These are phyloP conservation scores for Chalcis sispes DNA, from an alignment of 2,888 invertebrate species.

Conservation along the genomic window DNA sequence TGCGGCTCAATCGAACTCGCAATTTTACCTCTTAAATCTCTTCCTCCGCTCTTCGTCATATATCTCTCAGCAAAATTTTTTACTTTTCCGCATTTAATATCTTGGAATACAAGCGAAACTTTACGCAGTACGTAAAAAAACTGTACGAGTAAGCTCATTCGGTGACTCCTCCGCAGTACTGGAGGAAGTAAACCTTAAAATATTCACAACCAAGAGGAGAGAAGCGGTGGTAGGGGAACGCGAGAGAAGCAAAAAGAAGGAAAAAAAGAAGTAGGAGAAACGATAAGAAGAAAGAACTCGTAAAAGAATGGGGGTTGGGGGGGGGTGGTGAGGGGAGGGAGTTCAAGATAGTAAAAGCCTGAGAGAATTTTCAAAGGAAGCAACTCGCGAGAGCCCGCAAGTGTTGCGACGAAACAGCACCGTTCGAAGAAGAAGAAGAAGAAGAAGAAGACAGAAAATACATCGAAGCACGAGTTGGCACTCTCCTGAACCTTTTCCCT, in stretches of 20 bases:
- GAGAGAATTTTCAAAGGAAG: background rate
- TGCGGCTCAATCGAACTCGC: background rate
- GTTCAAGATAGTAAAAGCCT: conserved; percentile 11
- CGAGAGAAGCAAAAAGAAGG: background rate
- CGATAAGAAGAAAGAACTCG: background rate
- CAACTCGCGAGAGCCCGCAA: background rate
- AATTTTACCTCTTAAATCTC: background rate
- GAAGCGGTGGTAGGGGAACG: background rate
- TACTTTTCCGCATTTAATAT: no score
- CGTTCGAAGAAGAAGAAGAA: background rate
- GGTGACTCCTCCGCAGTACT: background rate
- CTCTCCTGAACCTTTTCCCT: background rate
- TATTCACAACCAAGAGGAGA: background rate
- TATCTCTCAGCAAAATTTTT: background rate
- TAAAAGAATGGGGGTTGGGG: no score
- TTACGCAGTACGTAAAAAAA: background rate
- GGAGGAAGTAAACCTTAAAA: background rate
- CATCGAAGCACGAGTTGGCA: background rate
- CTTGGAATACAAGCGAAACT: background rate
- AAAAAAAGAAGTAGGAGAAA: background rate
- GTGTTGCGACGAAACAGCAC: background rate
- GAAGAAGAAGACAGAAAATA: background rate
- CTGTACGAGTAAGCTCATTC: no score
- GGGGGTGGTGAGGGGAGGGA: no score
- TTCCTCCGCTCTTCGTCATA: background rate